Evolutionary conservation across 2,797 vertebrate genomes (phyloP).

Genomic region (Trachops cirrhosus): DNA sequence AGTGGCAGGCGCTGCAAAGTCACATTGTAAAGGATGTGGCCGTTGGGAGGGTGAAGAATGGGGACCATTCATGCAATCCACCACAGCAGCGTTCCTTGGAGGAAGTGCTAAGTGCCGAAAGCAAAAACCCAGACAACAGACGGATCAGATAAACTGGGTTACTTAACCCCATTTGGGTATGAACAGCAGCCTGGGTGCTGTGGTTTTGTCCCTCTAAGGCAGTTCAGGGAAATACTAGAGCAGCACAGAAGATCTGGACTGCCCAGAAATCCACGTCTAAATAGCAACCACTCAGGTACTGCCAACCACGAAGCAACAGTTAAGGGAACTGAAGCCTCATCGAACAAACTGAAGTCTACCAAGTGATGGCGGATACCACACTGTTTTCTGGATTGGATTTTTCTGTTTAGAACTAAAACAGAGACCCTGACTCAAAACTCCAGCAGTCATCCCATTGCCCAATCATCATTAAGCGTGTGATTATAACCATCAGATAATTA

Average conservation of each 20-base stretch:
- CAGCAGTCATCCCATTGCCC: conserved; percentile 71
- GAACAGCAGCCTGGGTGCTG: not conserved
- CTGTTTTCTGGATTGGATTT: conserved; percentile 5
- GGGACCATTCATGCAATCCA: not conserved
- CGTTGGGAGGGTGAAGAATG: not conserved
- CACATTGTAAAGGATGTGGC: not conserved
- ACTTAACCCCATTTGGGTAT: not conserved
- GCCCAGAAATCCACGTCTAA: not conserved
- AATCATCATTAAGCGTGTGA: conserved; percentile 68
- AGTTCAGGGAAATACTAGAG: not conserved
- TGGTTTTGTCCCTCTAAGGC: not conserved
- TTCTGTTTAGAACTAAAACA: conserved; percentile 74
- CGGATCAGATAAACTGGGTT: not conserved
- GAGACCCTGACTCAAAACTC: conserved; percentile 77
- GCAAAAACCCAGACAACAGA: not conserved
- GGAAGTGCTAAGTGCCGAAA: not conserved
- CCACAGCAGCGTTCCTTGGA: not conserved
- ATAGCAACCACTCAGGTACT: not conserved
- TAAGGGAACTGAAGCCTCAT: not conserved
- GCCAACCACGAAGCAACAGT: not conserved
- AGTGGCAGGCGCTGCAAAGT: not conserved
- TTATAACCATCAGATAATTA: conserved; percentile 76
- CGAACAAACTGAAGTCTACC: not conserved
- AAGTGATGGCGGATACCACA: not conserved
- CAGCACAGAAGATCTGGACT: not conserved